A percentile compares a stretch with the other conserved stretches of the same genome.
Evolutionary conservation across 2,888 invertebrate species (phyloP).

Genomic region (Lamellibrachia columna): DNA sequence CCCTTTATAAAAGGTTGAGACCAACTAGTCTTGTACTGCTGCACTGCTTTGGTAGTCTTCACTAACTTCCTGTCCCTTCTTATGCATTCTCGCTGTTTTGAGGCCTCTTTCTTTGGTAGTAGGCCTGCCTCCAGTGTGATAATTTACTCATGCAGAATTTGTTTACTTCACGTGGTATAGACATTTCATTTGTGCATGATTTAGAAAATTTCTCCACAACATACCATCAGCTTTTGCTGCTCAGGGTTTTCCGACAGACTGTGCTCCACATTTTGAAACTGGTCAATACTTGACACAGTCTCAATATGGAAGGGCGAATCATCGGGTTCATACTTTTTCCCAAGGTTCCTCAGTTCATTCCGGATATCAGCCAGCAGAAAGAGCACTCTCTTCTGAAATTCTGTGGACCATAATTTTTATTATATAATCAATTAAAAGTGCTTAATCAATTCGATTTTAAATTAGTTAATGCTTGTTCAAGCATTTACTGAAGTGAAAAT

Average conservation of each 20-base stretch:
- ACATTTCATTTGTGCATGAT: too few species aligned
- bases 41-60: neutral
- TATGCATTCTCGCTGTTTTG: neutral
- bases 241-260: neutral
- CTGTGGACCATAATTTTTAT: too few species aligned
- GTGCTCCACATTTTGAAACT: neutral
- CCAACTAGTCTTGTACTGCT: neutral
- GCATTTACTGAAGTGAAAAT: too few species aligned
- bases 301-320: neutral
- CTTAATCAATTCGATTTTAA: too few species aligned
- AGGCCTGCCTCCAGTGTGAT: neutral
- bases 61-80: neutral
- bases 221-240: neutral
- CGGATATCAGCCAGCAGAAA: too few species aligned
- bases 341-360: neutral
- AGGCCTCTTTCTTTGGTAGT: neutral
- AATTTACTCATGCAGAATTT: too few species aligned
- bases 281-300: neutral
- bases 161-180: too few species aligned
- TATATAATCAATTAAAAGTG: too few species aligned
- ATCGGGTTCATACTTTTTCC: neutral
- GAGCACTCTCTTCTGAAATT: too few species aligned
- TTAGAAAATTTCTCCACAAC: neutral
- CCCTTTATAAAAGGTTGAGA: too few species aligned
- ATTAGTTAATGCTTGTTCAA: too few species aligned